Conservation (phyloP, 1,140 invertebrate species). For the Sinonovacula constricta region DNA sequence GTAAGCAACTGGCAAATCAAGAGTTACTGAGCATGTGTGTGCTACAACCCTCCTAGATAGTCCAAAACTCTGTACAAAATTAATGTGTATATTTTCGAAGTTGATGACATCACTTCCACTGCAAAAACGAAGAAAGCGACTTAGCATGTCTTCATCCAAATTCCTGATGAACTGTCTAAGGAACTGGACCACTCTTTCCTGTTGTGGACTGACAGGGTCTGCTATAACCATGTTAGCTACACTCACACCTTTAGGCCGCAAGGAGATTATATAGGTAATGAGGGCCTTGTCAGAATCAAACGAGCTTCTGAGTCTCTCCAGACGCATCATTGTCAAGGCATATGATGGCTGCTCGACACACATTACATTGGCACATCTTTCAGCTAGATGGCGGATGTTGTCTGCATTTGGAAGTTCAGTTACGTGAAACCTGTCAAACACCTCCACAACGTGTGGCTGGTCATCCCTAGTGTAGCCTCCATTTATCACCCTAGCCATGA, state of each 20-base stretch:
- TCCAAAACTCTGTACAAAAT: too few relatives aligned
- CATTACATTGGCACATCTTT: constrained; percentile 1
- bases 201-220: neutral
- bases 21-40: too few relatives aligned
- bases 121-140: too few relatives aligned
- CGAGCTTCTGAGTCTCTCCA: neutral
- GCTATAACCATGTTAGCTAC: neutral
- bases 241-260: neutral
- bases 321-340: neutral
- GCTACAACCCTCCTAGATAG: too few relatives aligned
- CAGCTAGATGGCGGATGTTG: neutral
- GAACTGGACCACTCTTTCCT: too few relatives aligned
- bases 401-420: neutral
- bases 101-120: too few relatives aligned
- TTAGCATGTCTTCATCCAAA: too few relatives aligned
- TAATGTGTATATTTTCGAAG: too few relatives aligned
- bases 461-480: neutral
- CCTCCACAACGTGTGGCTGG: neutral
- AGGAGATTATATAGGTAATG: neutral
- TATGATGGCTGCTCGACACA: neutral
- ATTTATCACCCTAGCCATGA: neutral
- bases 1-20: too few relatives aligned
- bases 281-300: neutral
- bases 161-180: too few relatives aligned
- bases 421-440: neutral